Evolutionary conservation across 2,113 vertebrate genomes (phyloP).

Genomic region (Caracal caracal): DNA sequence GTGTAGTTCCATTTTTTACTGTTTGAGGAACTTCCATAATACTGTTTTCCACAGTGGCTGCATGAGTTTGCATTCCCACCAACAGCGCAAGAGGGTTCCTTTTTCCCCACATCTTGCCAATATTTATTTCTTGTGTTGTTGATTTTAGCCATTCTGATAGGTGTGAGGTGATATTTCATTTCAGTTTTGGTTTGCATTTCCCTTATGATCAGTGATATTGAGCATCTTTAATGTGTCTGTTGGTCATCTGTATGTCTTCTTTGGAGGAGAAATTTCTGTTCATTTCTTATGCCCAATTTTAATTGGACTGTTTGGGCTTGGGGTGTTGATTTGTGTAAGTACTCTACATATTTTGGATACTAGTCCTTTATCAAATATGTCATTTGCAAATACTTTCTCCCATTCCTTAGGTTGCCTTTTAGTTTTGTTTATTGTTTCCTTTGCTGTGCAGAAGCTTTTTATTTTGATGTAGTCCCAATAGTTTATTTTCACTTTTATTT

Average conservation of each 20-base stretch:
- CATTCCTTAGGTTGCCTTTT: background rate
- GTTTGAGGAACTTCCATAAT: background rate
- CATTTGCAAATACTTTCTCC: background rate
- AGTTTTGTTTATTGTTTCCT: background rate
- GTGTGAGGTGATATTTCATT: background rate
- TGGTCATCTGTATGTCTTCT: background rate
- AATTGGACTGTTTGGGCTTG: background rate
- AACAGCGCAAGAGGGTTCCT: background rate
- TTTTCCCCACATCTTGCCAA: background rate
- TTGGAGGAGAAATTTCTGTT: background rate
- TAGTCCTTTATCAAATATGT: background rate
- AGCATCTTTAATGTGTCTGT: background rate
- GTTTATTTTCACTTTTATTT: background rate
- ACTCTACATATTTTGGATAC: background rate
- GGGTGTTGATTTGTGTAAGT: background rate
- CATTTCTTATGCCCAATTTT: background rate
- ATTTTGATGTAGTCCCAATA: background rate
- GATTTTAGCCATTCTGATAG: background rate
- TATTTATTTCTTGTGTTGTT: background rate
- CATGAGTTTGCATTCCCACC: background rate
- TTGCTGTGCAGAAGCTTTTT: background rate
- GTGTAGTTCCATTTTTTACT: background rate
- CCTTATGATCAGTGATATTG: background rate
- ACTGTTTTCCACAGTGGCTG: background rate
- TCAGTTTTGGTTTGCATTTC: background rate